Percentiles rank a stretch among this genome's conserved stretches.
phyloP scores from a whole-genome alignment of 2,113 vertebrate species.

The Pedetes capensis region DNA sequence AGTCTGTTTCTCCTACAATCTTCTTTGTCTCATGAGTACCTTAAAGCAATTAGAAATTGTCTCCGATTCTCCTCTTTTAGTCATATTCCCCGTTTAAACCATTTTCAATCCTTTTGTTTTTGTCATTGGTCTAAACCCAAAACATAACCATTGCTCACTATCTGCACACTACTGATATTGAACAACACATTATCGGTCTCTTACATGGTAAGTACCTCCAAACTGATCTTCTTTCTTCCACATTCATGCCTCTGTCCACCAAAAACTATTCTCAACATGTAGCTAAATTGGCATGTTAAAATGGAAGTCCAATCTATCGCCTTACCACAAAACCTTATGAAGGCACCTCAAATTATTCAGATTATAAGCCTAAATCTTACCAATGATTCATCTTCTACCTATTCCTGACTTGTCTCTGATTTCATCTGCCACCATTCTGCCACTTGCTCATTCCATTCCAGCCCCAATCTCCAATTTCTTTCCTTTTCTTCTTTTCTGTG shows the following conservation, averaged over 20 bases:
- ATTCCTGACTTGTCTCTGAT: not conserved
- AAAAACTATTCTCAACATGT: not conserved
- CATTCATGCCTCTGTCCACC: not conserved
- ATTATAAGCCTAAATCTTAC: not conserved
- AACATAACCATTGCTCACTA: not conserved
- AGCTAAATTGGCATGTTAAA: not conserved
- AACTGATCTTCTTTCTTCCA: not conserved
- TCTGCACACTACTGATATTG: no score
- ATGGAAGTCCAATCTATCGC: not conserved
- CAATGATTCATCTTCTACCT: fast-evolving
- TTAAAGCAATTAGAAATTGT: not conserved
- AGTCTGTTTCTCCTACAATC: not conserved
- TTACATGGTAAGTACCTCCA: not conserved
- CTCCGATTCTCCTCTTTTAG: not conserved
- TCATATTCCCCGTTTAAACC: not conserved
- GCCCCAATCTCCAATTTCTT: not conserved
- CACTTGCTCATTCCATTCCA: not conserved
- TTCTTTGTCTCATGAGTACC: not conserved
- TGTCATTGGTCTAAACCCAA: not conserved
- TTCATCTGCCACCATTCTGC: not conserved
- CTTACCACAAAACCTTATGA: not conserved
- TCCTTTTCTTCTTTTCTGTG: not conserved
- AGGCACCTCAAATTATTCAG: not conserved
- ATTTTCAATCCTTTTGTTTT: not conserved
- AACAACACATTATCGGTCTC: not conserved